A percentile compares a stretch with the other conserved stretches of the same genome.
phyloP scores from a whole-genome alignment of 2,797 vertebrate species.

The Acropternis orthonyx region DNA sequence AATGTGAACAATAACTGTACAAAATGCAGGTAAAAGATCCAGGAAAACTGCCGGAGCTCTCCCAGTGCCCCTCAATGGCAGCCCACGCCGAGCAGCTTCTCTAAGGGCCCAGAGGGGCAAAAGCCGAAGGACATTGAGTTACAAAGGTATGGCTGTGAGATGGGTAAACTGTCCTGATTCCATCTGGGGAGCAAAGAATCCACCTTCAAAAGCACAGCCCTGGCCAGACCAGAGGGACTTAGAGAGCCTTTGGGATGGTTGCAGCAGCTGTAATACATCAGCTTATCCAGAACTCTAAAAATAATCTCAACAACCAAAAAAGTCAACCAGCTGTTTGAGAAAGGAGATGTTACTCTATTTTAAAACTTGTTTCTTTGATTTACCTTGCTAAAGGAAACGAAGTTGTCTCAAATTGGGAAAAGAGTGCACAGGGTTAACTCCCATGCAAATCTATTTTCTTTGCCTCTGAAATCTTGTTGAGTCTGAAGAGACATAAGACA shows the following conservation, averaged over 20 bases:
- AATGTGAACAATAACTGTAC: background rate
- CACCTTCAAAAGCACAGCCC: background rate
- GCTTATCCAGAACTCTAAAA: background rate
- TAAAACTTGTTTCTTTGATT: background rate
- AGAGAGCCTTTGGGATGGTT: background rate
- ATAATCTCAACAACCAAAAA: background rate
- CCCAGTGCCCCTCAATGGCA: background rate
- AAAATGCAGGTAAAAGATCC: background rate
- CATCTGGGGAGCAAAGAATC: background rate
- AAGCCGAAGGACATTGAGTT: background rate
- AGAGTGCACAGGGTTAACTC: background rate
- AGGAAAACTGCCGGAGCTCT: background rate
- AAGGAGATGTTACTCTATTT: background rate
- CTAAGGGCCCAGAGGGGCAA: background rate
- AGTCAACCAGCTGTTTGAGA: background rate
- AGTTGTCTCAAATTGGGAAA: background rate
- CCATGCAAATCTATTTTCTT: background rate
- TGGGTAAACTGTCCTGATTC: background rate
- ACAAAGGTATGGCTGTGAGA: background rate
- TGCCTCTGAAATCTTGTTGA: background rate
- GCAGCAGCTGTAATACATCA: background rate
- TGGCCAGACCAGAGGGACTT: background rate
- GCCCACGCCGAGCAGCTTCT: background rate
- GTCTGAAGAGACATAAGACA: background rate
- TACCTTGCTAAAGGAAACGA: background rate